Evolutionary conservation across 37 sponge, comb jelly and placozoan genomes (phyloP).

Genomic region (Haliclona indistincta): DNA sequence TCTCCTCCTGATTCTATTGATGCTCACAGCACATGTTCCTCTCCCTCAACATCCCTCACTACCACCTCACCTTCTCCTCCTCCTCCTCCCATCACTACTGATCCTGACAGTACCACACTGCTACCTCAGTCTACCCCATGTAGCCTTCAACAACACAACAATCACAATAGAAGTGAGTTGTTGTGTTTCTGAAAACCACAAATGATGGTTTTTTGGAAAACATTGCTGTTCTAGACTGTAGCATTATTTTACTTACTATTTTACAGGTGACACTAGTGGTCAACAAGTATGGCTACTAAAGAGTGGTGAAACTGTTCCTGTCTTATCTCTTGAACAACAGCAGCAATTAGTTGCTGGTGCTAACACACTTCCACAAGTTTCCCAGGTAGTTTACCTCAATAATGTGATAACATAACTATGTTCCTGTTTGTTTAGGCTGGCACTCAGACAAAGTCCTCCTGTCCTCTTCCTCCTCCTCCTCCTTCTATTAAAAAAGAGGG

Average conservation of each 20-base stretch:
- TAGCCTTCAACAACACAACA: conserved; percentile 3
- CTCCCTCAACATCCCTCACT: neutral
- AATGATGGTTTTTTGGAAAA: neutral
- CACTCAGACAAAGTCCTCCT: too few species aligned
- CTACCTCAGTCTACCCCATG: neutral
- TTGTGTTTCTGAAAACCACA: neutral
- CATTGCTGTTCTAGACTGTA: neutral
- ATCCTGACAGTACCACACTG: neutral
- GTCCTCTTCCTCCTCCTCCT: too few species aligned
- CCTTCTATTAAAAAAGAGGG: too few species aligned
- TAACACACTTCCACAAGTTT: too few species aligned
- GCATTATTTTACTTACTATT: neutral
- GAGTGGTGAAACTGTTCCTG: conserved; percentile 42
- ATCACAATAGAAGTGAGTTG: neutral
- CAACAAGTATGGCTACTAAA: conserved; percentile 25
- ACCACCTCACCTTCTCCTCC: neutral
- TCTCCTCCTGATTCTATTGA: conserved; percentile 26
- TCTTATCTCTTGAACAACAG: neutral
- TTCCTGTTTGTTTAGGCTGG: too few species aligned
- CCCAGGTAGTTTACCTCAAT: too few species aligned
- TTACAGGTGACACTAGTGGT: too few species aligned
- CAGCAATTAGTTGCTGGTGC: too few species aligned
- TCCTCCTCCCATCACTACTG: neutral
- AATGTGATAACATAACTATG: too few species aligned
- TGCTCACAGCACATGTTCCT: neutral